Evolutionary conservation across 92 coral and sea anemone species (phyloP).

Genomic region (Micromussa lordhowensis): DNA sequence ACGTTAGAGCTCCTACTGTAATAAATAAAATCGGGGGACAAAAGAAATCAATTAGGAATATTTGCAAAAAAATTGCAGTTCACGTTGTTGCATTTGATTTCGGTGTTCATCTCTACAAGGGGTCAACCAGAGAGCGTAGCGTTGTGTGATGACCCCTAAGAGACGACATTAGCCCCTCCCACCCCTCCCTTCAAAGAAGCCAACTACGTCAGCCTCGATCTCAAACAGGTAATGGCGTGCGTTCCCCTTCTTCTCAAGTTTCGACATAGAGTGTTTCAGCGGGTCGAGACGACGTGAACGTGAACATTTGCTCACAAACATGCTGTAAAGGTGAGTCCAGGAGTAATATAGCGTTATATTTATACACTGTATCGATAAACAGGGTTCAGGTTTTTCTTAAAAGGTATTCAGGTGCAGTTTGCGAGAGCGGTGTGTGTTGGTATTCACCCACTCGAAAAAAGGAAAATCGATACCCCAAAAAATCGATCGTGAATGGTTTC

Average conservation of each 20-base stretch:
- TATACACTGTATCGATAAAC: not conserved
- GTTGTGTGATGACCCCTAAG: not conserved
- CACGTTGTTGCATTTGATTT: too few relatives aligned
- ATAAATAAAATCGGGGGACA: too few relatives aligned
- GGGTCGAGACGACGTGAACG: not conserved
- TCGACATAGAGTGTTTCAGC: constrained; percentile 23
- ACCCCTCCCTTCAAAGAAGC: not conserved
- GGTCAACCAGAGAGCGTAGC: too few relatives aligned
- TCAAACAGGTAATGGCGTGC: not conserved
- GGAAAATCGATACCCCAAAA: constrained; percentile 11
- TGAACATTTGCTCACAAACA: not conserved
- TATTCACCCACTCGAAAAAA: not conserved
- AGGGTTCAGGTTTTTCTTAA: not conserved
- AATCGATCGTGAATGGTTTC: not conserved
- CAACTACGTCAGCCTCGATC: constrained; percentile 23
- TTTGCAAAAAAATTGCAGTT: too few relatives aligned
- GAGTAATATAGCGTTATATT: not conserved
- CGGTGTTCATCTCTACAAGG: too few relatives aligned
- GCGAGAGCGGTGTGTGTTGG: constrained; percentile 12
- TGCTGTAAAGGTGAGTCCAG: constrained; percentile 23
- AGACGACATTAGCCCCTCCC: not conserved
- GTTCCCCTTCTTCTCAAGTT: constrained; percentile 8
- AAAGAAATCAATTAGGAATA: too few relatives aligned
- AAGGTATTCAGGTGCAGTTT: not conserved
- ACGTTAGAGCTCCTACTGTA: too few relatives aligned